These are phyloP conservation scores for Cettia cetti DNA, from an alignment of 2,113 vertebrate species.

Conservation along the genomic window DNA sequence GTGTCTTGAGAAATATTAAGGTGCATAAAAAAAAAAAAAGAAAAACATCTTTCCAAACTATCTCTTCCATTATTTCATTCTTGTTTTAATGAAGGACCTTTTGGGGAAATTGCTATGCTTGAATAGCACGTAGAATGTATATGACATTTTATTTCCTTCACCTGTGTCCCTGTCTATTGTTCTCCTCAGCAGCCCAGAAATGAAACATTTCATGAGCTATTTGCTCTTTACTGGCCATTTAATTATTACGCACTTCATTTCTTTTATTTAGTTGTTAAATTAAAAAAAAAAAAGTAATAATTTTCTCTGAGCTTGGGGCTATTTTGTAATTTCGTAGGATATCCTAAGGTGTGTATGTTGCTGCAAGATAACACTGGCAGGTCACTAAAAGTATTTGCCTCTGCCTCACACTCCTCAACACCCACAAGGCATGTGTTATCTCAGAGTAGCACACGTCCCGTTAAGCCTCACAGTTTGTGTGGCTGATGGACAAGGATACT, in stretches of 20 bases:
- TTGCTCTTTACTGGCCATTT: conserved; percentile 23
- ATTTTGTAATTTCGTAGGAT: not conserved
- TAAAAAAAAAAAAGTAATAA: not conserved
- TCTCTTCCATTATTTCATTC: conserved; percentile 19
- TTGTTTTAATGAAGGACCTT: conserved; percentile 25
- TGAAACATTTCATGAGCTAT: conserved; percentile 22
- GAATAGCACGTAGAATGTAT: not conserved
- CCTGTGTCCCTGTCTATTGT: conserved; percentile 33
- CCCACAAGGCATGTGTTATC: conserved; percentile 51
- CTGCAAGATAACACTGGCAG: conserved; percentile 48
- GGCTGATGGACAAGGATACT: not conserved
- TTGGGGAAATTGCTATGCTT: not conserved
- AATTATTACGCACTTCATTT: conserved; percentile 43
- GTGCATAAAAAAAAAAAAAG: not conserved
- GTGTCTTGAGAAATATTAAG: not conserved
- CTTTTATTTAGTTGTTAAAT: conserved; percentile 56
- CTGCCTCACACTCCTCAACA: not conserved
- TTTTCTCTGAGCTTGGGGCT: conserved; percentile 1
- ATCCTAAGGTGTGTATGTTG: conserved; percentile 12
- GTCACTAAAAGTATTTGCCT: conserved; percentile 23
- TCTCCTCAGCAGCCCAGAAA: conserved; percentile 11
- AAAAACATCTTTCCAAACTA: not conserved
- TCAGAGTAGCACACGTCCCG: not conserved
- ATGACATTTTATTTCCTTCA: conserved; percentile 41
- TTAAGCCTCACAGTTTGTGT: not conserved